Evolutionary conservation across 2,888 invertebrate species (phyloP).

Genomic region (Stenodera caucasica): DNA sequence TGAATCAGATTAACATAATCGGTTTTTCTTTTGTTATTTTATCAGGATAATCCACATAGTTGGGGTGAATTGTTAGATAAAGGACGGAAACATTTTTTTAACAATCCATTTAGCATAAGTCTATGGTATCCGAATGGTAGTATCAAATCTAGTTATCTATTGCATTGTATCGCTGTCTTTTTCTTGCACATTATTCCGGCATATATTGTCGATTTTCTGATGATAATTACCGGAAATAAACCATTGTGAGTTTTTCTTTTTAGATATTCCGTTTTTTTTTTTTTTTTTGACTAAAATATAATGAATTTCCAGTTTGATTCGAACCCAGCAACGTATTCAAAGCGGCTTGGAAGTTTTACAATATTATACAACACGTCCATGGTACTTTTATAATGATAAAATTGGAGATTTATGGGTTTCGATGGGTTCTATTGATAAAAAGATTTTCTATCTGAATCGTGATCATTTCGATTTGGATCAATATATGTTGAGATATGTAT

Average conservation of each 20-base stretch:
- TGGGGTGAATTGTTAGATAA: slow-evolving; percentile 83
- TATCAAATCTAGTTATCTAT: slow-evolving; percentile 66
- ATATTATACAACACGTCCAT: slow-evolving; percentile 80
- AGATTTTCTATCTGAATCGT: slow-evolving; percentile 63
- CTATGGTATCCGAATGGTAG: slow-evolving; percentile 81
- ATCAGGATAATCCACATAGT: slow-evolving; percentile 70
- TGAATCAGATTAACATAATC: not conserved
- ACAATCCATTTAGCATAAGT: slow-evolving; percentile 75
- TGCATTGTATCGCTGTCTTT: slow-evolving; percentile 68
- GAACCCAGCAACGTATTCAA: slow-evolving; percentile 64
- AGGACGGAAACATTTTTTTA: slow-evolving; percentile 63
- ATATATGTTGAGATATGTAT: slow-evolving; percentile 71
- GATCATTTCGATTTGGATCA: slow-evolving; percentile 63
- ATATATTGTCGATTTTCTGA: slow-evolving; percentile 71
- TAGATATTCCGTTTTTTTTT: not conserved
- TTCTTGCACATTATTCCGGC: slow-evolving; percentile 78
- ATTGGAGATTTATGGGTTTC: slow-evolving; percentile 59
- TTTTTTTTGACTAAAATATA: too few relatives aligned
- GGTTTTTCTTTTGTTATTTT: slow-evolving; percentile 8
- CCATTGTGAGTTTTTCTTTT: slow-evolving; percentile 69
- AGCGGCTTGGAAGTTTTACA: slow-evolving; percentile 69
- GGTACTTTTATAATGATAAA: slow-evolving; percentile 73
- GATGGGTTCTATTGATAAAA: slow-evolving; percentile 60
- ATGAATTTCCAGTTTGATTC: slow-evolving; percentile 62
- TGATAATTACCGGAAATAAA: slow-evolving; percentile 69